These are phyloP conservation scores for Toxotes chatareus DNA, from an alignment of 2,113 vertebrate genomes.

Conservation along the genomic window DNA sequence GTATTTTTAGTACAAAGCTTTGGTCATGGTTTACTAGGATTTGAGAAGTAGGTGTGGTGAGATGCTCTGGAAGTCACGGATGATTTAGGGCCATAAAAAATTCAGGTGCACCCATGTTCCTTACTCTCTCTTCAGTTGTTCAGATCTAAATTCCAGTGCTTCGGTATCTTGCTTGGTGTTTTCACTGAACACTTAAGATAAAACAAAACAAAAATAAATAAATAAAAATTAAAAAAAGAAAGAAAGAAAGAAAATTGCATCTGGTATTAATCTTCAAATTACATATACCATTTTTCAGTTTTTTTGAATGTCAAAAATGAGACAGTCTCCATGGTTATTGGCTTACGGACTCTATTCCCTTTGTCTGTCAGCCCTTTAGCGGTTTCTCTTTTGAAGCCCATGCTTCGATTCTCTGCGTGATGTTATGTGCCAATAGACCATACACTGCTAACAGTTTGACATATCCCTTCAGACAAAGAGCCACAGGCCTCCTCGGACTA, in stretches of 20 bases:
- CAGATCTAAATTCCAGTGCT: constrained; percentile 6
- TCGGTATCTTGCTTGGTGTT: neutral
- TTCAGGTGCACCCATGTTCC: neutral
- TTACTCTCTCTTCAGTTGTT: constrained; percentile 1
- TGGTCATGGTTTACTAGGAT: neutral
- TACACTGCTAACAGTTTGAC: constrained; percentile 68
- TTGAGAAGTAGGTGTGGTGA: neutral
- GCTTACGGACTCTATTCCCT: constrained; percentile 27
- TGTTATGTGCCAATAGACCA: constrained; percentile 65
- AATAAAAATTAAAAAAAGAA: too few relatives aligned
- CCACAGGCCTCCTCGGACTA: constrained; percentile 61
- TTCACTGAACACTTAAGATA: constrained; percentile 11
- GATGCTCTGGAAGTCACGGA: neutral
- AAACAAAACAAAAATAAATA: neutral
- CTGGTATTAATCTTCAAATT: constrained; percentile 18
- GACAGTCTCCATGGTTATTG: constrained; percentile 41
- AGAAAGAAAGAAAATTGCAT: neutral
- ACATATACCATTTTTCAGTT: constrained; percentile 15
- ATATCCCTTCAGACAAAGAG: constrained; percentile 69
- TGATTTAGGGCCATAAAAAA: neutral
- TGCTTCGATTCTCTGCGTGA: constrained; percentile 55
- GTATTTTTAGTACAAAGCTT: constrained; percentile 15
- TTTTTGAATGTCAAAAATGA: constrained; percentile 31
- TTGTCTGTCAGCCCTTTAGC: constrained; percentile 44
- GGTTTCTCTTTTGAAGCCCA: constrained; percentile 60